Evolutionary conservation across 2,113 vertebrate genomes (phyloP), one percentile per base, ranked within the genome.

Genomic region (Rhea pennata): DNA sequence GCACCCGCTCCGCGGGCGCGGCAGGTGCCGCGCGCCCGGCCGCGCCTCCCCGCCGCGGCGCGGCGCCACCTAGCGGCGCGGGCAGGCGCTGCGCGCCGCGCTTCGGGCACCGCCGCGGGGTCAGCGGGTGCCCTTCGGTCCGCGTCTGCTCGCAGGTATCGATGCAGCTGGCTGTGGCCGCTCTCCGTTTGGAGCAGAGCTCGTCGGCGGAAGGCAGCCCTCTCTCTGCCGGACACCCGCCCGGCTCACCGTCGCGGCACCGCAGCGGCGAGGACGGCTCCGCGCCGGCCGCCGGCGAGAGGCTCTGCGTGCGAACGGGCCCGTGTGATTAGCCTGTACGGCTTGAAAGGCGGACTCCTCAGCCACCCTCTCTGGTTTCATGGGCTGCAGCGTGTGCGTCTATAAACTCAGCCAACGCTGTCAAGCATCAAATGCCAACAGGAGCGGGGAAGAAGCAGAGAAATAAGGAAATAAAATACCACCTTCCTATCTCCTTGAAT

Each of bases 101-200:
- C n/a, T n/a, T n/a, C 36, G 36, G 36, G 36, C 36, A 36, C 44
- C 51, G 50, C 20, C 39, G 5, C 0, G 12, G 4, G 42, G 14
- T 3, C 19, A 1, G 2, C 4, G 40, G 8, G 36, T 40, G 31
- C 44, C 39, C 5, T 33, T 22, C 5, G 2, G 5, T 40, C 5
- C 7, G 8, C 40, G 58, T 22, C 61, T 36, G 29, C 24, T 50
- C 40, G 22, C 15, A 13, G 12, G 40, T 31, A 3, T 3, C 13
- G 7, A 9, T 2, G 17, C 50, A 36, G 46, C 3, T 13, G 12
- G 7, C 3, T 71, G 31, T 12, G 7, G 27, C 22, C 0, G 0
- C 27, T 44, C 72, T 29, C 16, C 2, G 6, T 7, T 48, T 31
- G 12, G 36, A 24, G 2, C 24, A 12, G 36, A 70, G 42, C 36